Evolutionary conservation across 2,888 invertebrate species (phyloP).

Genomic region (Epiblema foenella): DNA sequence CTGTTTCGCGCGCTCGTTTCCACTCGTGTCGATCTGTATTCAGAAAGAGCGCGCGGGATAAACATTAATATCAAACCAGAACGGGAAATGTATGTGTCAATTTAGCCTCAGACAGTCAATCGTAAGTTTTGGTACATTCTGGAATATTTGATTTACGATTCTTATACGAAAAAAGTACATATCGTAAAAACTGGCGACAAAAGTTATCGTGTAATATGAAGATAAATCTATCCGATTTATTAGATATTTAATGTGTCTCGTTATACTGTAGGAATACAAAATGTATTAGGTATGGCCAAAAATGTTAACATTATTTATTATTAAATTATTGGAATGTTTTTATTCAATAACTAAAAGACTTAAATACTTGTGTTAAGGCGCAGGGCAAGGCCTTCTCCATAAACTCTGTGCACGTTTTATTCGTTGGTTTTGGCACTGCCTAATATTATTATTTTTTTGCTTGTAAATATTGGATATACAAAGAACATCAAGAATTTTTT

Average conservation of each 20-base stretch:
- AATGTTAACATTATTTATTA: not conserved
- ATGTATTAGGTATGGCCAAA: not conserved
- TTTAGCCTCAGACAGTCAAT: conserved; percentile 6
- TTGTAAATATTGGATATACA: too few relatives aligned
- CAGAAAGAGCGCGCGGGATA: not conserved
- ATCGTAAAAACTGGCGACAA: conserved; percentile 30
- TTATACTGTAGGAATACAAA: not conserved
- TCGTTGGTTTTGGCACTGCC: too few relatives aligned
- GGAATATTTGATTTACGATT: conserved; percentile 26
- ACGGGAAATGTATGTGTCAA: not conserved
- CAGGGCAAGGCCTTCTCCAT: too few relatives aligned
- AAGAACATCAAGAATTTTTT: too few relatives aligned
- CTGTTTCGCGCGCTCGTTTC: not conserved
- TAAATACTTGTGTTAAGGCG: too few relatives aligned
- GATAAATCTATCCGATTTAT: conserved; percentile 4
- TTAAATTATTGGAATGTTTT: not conserved
- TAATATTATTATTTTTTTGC: too few relatives aligned
- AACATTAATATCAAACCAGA: not conserved
- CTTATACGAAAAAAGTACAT: too few relatives aligned
- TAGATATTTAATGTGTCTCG: not conserved
- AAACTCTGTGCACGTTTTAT: too few relatives aligned
- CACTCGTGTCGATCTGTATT: not conserved
- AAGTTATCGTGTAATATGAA: conserved; percentile 9
- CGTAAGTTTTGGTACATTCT: conserved; percentile 15
- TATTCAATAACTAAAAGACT: too few relatives aligned